Percentiles rank a stretch among this genome's conserved stretches.
phyloP scores from a whole-genome alignment of 2,888 invertebrate genomes.

The Troilus luridus region DNA sequence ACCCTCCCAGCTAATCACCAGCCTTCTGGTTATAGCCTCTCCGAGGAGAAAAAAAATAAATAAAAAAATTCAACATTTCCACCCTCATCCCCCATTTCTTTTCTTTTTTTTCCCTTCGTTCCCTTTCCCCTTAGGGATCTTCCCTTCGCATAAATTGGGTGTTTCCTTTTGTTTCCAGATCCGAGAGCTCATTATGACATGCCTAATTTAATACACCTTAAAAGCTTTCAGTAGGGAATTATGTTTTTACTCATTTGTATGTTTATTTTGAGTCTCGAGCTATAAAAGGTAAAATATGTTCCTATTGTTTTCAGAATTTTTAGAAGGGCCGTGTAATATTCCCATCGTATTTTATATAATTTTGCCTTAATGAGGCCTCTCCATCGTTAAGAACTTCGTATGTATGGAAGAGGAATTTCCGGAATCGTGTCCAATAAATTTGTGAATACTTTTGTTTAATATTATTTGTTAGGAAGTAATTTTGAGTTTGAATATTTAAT shows the following conservation, averaged over 20 bases:
- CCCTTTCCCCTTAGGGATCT: neutral
- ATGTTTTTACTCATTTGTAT: conserved; percentile 13
- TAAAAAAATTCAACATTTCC: conserved; percentile 41
- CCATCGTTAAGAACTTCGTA: neutral
- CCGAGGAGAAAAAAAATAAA: conserved; percentile 1
- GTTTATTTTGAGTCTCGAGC: neutral
- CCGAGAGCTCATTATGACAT: conserved; percentile 43
- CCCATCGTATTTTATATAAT: neutral
- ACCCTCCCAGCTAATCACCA: neutral
- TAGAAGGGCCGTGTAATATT: neutral
- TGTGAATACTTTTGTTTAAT: neutral
- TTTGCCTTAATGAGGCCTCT: neutral
- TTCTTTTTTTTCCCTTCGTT: neutral
- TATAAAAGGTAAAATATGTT: neutral
- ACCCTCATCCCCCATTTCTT: conserved; percentile 11
- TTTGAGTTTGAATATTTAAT: no score
- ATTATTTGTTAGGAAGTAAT: neutral
- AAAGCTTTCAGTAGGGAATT: conserved; percentile 36
- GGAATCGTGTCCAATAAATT: neutral
- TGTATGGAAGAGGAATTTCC: neutral
- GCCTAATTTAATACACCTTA: conserved; percentile 48
- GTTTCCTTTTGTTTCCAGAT: conserved; percentile 42
- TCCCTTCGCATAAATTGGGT: conserved; percentile 46
- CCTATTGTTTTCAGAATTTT: conserved; percentile 1
- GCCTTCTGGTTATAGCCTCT: neutral